These are phyloP conservation scores for Diploscapter pachys DNA, from an alignment of 1,140 invertebrate genomes.

Conservation along the genomic window DNA sequence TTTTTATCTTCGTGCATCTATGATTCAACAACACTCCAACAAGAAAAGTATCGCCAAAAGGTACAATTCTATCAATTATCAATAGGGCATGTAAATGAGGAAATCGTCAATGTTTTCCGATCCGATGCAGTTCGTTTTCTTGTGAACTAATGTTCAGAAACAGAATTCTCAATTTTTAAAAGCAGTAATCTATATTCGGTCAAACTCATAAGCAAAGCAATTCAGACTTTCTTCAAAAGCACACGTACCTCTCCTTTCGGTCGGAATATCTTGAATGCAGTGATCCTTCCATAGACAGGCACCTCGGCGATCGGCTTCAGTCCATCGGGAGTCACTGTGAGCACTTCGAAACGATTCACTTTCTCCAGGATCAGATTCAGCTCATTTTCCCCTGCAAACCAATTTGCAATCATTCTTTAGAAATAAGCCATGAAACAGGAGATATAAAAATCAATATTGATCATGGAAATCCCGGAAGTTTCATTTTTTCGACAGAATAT, in stretches of 20 bases:
- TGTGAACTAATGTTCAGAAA: too few relatives aligned
- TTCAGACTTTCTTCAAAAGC: slow-evolving; percentile 31
- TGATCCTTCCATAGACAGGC: slow-evolving; percentile 83
- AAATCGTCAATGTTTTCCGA: too few relatives aligned
- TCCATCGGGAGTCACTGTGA: slow-evolving; percentile 92
- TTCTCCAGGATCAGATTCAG: slow-evolving; percentile 92
- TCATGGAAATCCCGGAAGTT: neutral
- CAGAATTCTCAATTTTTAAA: too few relatives aligned
- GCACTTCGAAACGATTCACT: slow-evolving; percentile 89
- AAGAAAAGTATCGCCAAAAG: slow-evolving; percentile 23
- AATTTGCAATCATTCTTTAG: too few relatives aligned
- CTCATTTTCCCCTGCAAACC: slow-evolving; percentile 77
- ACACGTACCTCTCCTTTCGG: slow-evolving; percentile 64
- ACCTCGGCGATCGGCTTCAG: slow-evolving; percentile 89
- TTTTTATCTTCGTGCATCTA: neutral
- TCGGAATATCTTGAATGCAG: slow-evolving; percentile 87
- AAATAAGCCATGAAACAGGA: slow-evolving; percentile 67
- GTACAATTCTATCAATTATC: neutral
- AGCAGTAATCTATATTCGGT: too few relatives aligned
- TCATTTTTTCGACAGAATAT: neutral
- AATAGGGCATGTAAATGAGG: too few relatives aligned
- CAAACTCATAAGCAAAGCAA: slow-evolving; percentile 52
- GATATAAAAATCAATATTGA: slow-evolving; percentile 3
- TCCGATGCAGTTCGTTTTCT: too few relatives aligned
- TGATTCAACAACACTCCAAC: neutral